A percentile compares a stretch with the other conserved stretches of the same genome.
Conservation (phyloP, 2,113 vertebrate genomes). For the Aegypius monachus region DNA sequence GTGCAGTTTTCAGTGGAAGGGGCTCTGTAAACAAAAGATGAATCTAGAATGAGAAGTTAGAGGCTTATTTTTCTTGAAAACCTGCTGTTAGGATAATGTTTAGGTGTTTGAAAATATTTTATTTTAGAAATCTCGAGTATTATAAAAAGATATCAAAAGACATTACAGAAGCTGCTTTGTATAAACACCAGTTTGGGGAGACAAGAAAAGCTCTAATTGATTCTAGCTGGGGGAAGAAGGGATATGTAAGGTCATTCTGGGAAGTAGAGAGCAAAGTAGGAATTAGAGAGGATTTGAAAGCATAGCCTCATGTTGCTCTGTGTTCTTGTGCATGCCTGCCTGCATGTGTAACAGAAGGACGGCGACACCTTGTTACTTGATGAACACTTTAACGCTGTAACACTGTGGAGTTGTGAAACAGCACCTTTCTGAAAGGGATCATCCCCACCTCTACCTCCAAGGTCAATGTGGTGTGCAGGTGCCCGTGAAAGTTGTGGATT, state of each 20-base stretch:
- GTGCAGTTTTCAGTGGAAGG: not conserved
- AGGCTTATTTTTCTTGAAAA: not conserved
- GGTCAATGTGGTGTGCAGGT: not conserved
- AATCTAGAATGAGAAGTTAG: constrained; percentile 6
- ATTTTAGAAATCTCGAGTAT: not conserved
- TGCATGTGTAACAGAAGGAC: not conserved
- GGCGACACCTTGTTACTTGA: not conserved
- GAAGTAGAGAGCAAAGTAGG: constrained; percentile 35
- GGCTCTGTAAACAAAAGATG: not conserved
- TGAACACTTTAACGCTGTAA: not conserved
- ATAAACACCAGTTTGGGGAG: not conserved
- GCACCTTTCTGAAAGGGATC: not conserved
- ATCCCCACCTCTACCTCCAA: not conserved
- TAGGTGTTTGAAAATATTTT: not conserved
- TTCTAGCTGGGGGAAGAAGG: not conserved
- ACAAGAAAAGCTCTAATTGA: not conserved
- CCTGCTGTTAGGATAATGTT: not conserved
- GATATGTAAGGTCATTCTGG: constrained; percentile 22
- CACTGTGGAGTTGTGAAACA: constrained; percentile 23
- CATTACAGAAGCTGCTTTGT: not conserved
- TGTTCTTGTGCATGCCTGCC: not conserved
- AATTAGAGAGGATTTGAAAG: constrained; percentile 59
- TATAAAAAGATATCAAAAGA: not conserved
- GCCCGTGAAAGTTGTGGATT: constrained; percentile 40
- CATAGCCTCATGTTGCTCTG: not conserved